Percentiles rank a stretch among this genome's conserved stretches.
Evolutionary conservation across 2,888 invertebrate genomes (phyloP).

Genomic region (Brenthis hecate): DNA sequence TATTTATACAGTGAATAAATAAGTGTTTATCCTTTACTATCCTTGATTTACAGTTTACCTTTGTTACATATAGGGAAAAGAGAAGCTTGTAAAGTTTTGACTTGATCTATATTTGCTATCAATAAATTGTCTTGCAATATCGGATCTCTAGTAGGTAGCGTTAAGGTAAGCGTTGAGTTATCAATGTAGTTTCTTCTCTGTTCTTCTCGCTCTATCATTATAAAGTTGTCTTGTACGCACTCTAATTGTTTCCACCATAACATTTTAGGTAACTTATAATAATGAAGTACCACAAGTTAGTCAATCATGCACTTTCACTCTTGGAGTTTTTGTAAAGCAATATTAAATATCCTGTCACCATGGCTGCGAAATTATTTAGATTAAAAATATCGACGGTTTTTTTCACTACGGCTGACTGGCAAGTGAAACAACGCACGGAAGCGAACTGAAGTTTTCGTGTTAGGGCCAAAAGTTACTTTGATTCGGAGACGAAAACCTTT

Average conservation of each 20-base stretch:
- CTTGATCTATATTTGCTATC: conserved; percentile 77
- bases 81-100: conserved; percentile 85
- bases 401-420: conserved; percentile 47
- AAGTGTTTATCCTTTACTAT: background rate
- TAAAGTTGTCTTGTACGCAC: conserved; percentile 61
- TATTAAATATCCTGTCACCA: conserved; percentile 62
- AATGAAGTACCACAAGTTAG: background rate
- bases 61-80: conserved; percentile 84
- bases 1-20: background rate
- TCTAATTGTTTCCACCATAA: conserved; percentile 80
- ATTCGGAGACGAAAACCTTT: conserved; percentile 64
- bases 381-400: conserved; percentile 48
- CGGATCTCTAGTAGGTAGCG: conserved; percentile 65
- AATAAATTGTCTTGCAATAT: conserved; percentile 69
- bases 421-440: conserved; percentile 64
- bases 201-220: conserved; percentile 73
- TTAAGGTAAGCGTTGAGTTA: conserved; percentile 65
- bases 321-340: conserved; percentile 47
- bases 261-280: conserved; percentile 54
- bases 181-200: conserved; percentile 62
- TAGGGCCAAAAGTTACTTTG: conserved; percentile 60
- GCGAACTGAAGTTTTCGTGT: conserved; percentile 68
- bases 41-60: conserved; percentile 72
- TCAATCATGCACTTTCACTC: conserved; percentile 9
- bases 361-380: conserved; percentile 61